A percentile compares a stretch with the other conserved stretches of the same genome.
Evolutionary conservation across 1,140 invertebrate genomes (phyloP).

Genomic region (Heterodera carotae): DNA sequence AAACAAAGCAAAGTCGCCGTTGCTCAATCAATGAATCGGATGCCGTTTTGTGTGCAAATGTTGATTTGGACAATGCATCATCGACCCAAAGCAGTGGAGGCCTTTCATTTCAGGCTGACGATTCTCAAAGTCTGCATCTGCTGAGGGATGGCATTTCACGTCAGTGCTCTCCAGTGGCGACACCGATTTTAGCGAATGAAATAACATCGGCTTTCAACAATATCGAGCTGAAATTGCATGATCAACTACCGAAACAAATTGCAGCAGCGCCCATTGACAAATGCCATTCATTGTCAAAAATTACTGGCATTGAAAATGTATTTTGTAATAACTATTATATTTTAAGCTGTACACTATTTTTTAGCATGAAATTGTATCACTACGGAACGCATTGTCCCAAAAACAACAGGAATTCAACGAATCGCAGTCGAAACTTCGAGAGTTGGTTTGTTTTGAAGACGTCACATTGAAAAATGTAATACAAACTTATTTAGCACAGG

Average conservation of each 20-base stretch:
- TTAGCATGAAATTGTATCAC: not conserved
- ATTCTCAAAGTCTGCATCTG: not conserved
- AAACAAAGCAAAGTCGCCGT: slow-evolving; percentile 25
- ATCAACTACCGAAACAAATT: not conserved
- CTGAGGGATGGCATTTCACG: not conserved
- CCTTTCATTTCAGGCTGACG: not conserved
- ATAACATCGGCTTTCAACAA: not conserved
- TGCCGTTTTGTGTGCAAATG: not conserved
- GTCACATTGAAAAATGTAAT: too few relatives aligned
- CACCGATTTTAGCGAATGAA: not conserved
- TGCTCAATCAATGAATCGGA: slow-evolving; percentile 5
- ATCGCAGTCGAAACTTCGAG: slow-evolving; percentile 37
- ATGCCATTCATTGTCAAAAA: slow-evolving; percentile 18
- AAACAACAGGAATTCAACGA: slow-evolving; percentile 24
- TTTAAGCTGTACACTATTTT: not conserved
- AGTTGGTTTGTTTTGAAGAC: slow-evolving; percentile 25
- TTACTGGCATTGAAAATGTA: slow-evolving; percentile 20
- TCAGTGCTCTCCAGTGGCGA: not conserved
- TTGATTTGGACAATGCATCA: not conserved
- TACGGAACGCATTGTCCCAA: slow-evolving; percentile 8
- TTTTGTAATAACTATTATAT: not conserved
- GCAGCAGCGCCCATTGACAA: slow-evolving; percentile 15
- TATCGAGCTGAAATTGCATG: not conserved
- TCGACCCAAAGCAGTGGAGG: not conserved
- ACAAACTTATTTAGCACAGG: slow-evolving; percentile 53